Evolutionary conservation across 1,140 invertebrate species (phyloP), one percentile per base, ranked within the genome.

Genomic region (Heliconius eleuchia): DNA sequence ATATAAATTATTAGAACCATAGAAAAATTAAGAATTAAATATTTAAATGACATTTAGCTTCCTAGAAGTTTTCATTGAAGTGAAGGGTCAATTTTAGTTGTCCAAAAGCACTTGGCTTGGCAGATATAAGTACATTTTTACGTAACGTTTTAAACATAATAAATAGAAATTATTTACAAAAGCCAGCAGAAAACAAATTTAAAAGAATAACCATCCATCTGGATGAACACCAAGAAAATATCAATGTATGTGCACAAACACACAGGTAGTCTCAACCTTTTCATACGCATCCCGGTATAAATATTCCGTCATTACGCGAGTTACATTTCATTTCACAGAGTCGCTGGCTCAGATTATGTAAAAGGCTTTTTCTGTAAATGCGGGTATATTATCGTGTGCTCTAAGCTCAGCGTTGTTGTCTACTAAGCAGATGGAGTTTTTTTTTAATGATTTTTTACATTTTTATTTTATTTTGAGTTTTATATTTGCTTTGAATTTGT

Each of bases 321-420:
- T 52, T 77, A 77, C 70, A 46, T 77, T 77, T 77, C 76, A 77
- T 77, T 77, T 77, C 70, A 77, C 70, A 71, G 76, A 77, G 76
- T 77, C 76, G 70, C 76, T 75, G 55, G 74, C 30, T 77, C 27
- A 34, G 70, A 72, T 77, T 77, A 77, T 77, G 70, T 77, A 77
- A 77, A 77, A 55, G 50, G 76, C 72, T 77, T 77, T 76, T 76
- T 77, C 42, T 77, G 57, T 71, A 77, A 39, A 71, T 77, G 71
- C 60, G 60, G 60, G 34, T 77, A 77, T 50, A 77, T 71, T 30
- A 66, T 72, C 60, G 23, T 66, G 42, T 7, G 30, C 27, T 37
- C 30, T 37, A 71, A 39, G 30, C 71, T 71, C 13, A n/a, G 30
- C 27, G 76, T 72, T 23, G 70, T 77, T 23, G 70, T 77, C 46